Percentiles rank a stretch among this genome's conserved stretches.
Conservation (phyloP, 2,888 invertebrate species). For the Archips xylosteana region DNA sequence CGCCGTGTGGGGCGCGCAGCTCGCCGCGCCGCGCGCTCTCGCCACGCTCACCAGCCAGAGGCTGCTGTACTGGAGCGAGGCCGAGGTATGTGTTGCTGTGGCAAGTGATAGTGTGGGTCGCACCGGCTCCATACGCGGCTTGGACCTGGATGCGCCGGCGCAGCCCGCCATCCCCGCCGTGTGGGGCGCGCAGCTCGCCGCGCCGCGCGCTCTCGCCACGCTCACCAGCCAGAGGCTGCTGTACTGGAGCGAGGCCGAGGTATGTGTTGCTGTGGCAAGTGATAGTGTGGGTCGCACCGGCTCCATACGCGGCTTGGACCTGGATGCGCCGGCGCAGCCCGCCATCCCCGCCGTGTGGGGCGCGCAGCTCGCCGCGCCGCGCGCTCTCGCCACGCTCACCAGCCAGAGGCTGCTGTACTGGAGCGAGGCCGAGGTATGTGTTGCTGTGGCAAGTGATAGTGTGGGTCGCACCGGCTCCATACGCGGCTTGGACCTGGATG, state of each 20-base stretch:
- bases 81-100: conserved; percentile 76
- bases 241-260: conserved; percentile 92
- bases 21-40: conserved; percentile 89
- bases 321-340: conserved; percentile 90
- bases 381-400: conserved; percentile 89
- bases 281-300: too few species aligned
- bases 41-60: conserved; percentile 88
- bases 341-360: conserved; percentile 93
- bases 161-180: conserved; percentile 94
- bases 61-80: conserved; percentile 92
- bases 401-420: conserved; percentile 89
- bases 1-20: conserved; percentile 90
- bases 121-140: conserved; percentile 93
- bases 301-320: conserved; percentile 94
- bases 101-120: too few species aligned
- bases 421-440: conserved; percentile 88
- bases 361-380: conserved; percentile 89
- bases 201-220: conserved; percentile 90
- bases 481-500: conserved; percentile 92
- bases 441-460: too few species aligned
- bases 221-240: conserved; percentile 87
- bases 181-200: conserved; percentile 88
- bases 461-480: conserved; percentile 93
- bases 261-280: conserved; percentile 55
- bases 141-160: conserved; percentile 91